Percentiles rank a stretch among this genome's conserved stretches.
phyloP scores from a whole-genome alignment of 2,797 vertebrate genomes.

The Sebastes flavidus region DNA sequence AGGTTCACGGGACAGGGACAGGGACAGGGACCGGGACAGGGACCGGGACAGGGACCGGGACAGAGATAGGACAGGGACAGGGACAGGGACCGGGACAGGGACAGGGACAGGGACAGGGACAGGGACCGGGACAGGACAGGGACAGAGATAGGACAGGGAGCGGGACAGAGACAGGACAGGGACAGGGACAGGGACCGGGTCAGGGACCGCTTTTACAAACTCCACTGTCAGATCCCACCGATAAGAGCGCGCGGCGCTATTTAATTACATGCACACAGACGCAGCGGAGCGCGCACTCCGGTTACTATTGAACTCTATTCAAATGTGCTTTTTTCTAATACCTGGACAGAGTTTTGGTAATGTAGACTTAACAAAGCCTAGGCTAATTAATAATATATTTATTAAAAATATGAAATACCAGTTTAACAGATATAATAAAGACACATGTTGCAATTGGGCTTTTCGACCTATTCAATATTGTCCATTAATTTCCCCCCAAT shows the following conservation, averaged over 20 bases:
- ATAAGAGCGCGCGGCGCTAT: constrained; percentile 55
- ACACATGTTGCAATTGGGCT: neutral
- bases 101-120: neutral
- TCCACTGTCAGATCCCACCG: constrained; percentile 48
- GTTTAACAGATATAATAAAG: neutral
- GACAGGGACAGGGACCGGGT: neutral
- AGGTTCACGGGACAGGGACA: constrained; percentile 58
- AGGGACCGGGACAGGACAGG: constrained; percentile 31
- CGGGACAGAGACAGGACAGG: too few species aligned
- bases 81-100: too few species aligned
- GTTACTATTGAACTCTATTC: constrained; percentile 14
- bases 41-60: constrained; percentile 38
- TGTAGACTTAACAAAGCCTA: neutral
- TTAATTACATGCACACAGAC: constrained; percentile 61
- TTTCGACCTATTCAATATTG: neutral
- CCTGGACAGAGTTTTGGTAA: neutral
- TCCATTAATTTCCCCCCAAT: neutral
- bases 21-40: neutral
- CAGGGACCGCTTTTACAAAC: constrained; percentile 48
- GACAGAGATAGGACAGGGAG: constrained; percentile 8
- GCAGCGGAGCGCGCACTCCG: constrained; percentile 12
- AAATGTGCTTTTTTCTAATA: neutral
- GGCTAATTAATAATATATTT: neutral
- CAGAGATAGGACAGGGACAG: neutral
- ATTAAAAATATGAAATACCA: neutral